Base-by-base conservation (phyloP, 2,797 vertebrate species). In the Smutsia gigantea region DNA sequence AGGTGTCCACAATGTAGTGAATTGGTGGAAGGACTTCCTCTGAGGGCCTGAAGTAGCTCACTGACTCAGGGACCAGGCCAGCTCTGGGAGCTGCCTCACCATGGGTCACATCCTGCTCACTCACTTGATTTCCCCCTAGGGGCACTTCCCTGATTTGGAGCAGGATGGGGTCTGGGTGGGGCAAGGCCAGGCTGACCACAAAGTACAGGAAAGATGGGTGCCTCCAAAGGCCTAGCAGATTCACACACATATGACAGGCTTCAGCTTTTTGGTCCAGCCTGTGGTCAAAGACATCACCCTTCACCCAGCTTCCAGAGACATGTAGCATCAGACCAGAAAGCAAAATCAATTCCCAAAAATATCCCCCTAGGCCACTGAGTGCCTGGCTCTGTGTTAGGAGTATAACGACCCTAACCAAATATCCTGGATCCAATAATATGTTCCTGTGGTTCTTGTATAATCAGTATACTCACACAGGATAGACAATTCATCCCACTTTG, bases 91-190 rank as follows among this genome's bases (percentile, higher is more conserved):
- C 79, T 95, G 82, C 59, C 96, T 97, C 88, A 94, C 82, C n/a
- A 42, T 85, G 63, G 94, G 55, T 96, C 97, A 97, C 64, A 94
- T 98, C 97, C 97, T 97, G 96, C 75, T 64, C 68, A 66, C 78
- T 96, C 92, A 92, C 57, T 95, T 12, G 4, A 94, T 77, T 97
- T 95, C 96, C 85, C 34, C 2, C 2, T 39, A 82, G 39, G 31
- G 39, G 21, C 84, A 94, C 86, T 97, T 95, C 95, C 96, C 82
- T 59, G 78, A 85, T 77, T 71, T 74, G 10, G 88, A 31, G 85
- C 72, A 96, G 87, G 90, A 92, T 78, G 27, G 84, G 92, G 39
- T 78, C n/a, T 78, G 89, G 68, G 64, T 72, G 63, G 29, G 34
- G 57, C 34, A 92, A 93, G 31, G 84, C 63, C 79, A 39, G 71